Conservation (phyloP, 2,797 vertebrate species). For the Ctenopoma multispine region DNA sequence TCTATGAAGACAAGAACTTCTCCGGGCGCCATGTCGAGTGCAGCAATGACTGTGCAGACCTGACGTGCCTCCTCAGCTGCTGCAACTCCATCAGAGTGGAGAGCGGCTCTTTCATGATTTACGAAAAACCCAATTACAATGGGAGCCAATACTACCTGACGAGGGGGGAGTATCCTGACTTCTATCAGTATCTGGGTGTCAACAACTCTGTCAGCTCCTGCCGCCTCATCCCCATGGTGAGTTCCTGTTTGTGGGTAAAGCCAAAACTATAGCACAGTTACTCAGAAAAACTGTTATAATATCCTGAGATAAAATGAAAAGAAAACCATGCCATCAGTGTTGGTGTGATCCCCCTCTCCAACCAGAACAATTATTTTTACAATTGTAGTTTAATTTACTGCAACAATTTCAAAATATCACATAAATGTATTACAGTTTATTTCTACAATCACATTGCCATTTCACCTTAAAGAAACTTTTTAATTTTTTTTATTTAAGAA, state of each 20-base stretch:
- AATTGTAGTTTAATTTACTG: too few species aligned
- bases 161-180: conserved; percentile 76
- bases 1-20: conserved; percentile 81
- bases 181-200: conserved; percentile 65
- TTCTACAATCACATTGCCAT: too few species aligned
- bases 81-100: conserved; percentile 80
- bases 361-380: too few species aligned
- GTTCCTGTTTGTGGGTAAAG: conserved; percentile 11
- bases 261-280: background rate
- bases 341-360: too few species aligned
- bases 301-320: too few species aligned
- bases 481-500: too few species aligned
- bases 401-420: too few species aligned
- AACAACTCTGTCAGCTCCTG: conserved; percentile 67
- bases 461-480: too few species aligned
- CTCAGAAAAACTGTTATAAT: too few species aligned
- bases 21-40: conserved; percentile 70
- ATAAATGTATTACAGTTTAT: too few species aligned
- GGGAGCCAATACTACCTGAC: conserved; percentile 79
- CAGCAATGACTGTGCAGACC: conserved; percentile 63
- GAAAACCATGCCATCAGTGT: too few species aligned
- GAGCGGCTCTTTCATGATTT: conserved; percentile 80
- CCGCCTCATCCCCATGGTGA: conserved; percentile 64
- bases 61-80: conserved; percentile 55
- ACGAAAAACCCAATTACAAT: conserved; percentile 73